A percentile compares a stretch with the other conserved stretches of the same genome.
phyloP scores from a whole-genome alignment of 2,888 invertebrate species.

The Protonemura montana region DNA sequence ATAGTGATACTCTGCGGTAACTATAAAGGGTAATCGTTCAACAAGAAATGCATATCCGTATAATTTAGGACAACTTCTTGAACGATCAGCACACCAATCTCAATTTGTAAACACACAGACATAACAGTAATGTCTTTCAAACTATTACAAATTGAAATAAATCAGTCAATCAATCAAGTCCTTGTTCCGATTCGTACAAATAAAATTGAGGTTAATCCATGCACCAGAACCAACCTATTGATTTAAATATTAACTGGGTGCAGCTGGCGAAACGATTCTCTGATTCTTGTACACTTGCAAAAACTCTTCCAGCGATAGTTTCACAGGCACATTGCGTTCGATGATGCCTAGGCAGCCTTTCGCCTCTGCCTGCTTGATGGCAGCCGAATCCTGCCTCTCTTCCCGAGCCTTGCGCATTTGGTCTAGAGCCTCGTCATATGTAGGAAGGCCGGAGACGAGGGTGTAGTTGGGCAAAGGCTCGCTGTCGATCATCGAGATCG shows the following conservation, averaged over 20 bases:
- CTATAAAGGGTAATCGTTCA: not conserved
- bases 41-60: not conserved
- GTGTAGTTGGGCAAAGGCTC: constrained; percentile 67
- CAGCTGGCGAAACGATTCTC: constrained; percentile 1
- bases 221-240: not conserved
- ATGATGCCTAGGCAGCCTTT: constrained; percentile 31
- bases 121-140: not conserved
- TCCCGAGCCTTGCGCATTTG: constrained; percentile 62
- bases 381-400: constrained; percentile 48
- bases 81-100: not conserved
- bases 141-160: not conserved
- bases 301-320: constrained; percentile 57
- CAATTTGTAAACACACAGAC: not conserved
- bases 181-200: constrained; percentile 10
- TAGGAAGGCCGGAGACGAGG: constrained; percentile 70
- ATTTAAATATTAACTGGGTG: constrained; percentile 21
- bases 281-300: constrained; percentile 56
- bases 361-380: constrained; percentile 39
- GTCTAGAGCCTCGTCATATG: constrained; percentile 69
- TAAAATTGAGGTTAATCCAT: constrained; percentile 20
- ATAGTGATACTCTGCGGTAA: not conserved
- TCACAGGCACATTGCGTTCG: constrained; percentile 50
- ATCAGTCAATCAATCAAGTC: constrained; percentile 8
- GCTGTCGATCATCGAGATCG: constrained; percentile 20
- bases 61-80: not conserved